Evolutionary conservation across 2,797 vertebrate species (phyloP), one percentile per base, ranked within the genome.

Genomic region (Chromobotia macracanthus): DNA sequence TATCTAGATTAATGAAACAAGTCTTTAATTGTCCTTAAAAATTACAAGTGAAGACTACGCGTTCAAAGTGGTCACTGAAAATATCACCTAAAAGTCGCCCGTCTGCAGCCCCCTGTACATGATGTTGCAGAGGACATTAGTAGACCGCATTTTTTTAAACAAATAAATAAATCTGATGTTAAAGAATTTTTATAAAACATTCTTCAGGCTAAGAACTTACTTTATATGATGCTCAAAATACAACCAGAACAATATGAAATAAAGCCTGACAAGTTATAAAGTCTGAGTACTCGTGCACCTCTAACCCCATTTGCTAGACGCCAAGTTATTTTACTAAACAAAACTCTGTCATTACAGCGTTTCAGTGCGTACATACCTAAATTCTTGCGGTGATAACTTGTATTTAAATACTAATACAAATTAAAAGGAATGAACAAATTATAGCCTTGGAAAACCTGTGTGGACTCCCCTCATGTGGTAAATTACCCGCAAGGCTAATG

Each of bases 301-400:
- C 38, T 50, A 18, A 16, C 77, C 21, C 16, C 46, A 12, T 64
- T 44, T 18, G 18, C 12, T 8, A 72, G 15, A 35, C 44, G 13
- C 23, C 1, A 0, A 7, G 38, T 18, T 64, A 19, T 23, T 25
- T 13, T 5, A 12, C 18, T 1, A 44, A 71, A 13, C 0, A 44
- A 10, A 41, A 23, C 0, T 11, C 9, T 23, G 9, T n/a, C 4
- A 70, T 28, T 15, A 1, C 21, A 28, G 3, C 38, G 13, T 41
- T 15, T 28, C 3, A 0, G 12, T 58, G 10, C 25, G n/a, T 31
- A 66, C 77, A 63, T 79, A 79, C 77, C 77, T 79, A 25, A 7
- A 38, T 10, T 8, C 25, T 11, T 35, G 31, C 3, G 38, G 61
- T n/a, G 16, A 6, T 28, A 25, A 23, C 1, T 70, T 61, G 12